Conservation (phyloP, 2,888 invertebrate species). For the Drosophila setosimentum region DNA sequence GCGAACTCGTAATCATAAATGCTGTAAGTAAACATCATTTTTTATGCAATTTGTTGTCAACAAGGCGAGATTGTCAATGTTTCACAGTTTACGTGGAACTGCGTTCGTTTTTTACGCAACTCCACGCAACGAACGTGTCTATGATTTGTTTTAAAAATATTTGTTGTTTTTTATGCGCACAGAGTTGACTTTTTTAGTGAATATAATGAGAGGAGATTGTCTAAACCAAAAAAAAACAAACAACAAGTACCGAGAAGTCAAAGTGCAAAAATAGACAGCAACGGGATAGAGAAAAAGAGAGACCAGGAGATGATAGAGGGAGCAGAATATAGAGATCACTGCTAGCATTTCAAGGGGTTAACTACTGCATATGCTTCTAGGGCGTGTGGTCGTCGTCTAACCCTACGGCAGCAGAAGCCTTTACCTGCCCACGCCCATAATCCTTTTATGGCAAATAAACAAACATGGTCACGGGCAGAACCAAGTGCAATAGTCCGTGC, state of each 20-base stretch:
- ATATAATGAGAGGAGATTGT: constrained; percentile 40
- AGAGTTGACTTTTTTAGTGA: constrained; percentile 75
- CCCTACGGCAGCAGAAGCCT: constrained; percentile 55
- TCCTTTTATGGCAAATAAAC: constrained; percentile 83
- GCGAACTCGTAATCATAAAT: constrained; percentile 67
- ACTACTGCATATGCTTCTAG: constrained; percentile 27
- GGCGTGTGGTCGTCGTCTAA: constrained; percentile 53
- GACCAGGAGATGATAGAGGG: not conserved
- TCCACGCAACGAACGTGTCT: constrained; percentile 49
- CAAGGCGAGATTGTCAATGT: constrained; percentile 18
- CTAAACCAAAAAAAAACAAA: constrained; percentile 17
- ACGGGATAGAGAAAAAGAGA: not conserved
- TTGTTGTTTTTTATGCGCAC: constrained; percentile 44
- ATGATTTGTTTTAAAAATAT: constrained; percentile 10
- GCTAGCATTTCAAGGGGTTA: constrained; percentile 64
- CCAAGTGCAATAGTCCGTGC: constrained; percentile 1
- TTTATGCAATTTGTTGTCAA: constrained; percentile 78
- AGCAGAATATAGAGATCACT: constrained; percentile 8
- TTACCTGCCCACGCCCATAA: constrained; percentile 80
- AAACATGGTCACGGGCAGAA: constrained; percentile 62
- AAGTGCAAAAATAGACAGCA: not conserved
- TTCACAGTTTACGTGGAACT: constrained; percentile 46
- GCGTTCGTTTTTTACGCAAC: constrained; percentile 77
- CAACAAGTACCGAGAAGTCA: constrained; percentile 42
- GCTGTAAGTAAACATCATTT: constrained; percentile 62